These are phyloP conservation scores for Rhingia rostrata DNA, from an alignment of 2,888 invertebrate genomes.

Conservation along the genomic window DNA sequence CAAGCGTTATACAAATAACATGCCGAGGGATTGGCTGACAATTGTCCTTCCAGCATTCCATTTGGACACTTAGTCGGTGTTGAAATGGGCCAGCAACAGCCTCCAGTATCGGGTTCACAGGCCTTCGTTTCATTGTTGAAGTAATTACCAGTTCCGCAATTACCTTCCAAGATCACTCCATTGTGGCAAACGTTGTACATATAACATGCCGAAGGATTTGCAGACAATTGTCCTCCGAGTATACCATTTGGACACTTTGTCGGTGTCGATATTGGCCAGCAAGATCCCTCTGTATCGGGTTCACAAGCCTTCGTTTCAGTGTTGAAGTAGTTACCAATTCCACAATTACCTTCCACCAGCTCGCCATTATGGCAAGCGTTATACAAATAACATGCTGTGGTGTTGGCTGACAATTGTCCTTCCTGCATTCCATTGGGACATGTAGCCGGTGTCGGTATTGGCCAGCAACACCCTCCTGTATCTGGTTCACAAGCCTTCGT, in stretches of 20 bases:
- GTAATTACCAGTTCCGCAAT: no score
- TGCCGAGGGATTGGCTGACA: constrained; percentile 31
- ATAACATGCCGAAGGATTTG: no score
- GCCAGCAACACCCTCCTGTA: constrained; percentile 41
- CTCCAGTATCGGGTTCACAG: no score
- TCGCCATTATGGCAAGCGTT: constrained; percentile 72
- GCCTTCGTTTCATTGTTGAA: no score
- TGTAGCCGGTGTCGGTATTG: constrained; percentile 6
- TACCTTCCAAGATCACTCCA: no score
- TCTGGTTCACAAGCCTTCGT: constrained; percentile 58
- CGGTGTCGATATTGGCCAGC: constrained; percentile 61
- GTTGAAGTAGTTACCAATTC: constrained; percentile 71
- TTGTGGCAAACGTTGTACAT: no score
- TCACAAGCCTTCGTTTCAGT: constrained; percentile 46
- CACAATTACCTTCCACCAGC: constrained; percentile 75
- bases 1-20: constrained; percentile 57
- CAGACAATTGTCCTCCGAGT: no score
- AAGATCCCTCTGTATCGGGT: constrained; percentile 15
- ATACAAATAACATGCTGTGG: constrained; percentile 72
- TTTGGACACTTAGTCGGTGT: constrained; percentile 12
- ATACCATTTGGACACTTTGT: no score
- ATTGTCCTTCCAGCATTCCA: constrained; percentile 56
- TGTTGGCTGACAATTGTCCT: constrained; percentile 75
- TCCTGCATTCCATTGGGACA: no score
- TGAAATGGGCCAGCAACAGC: neutral